Conservation (phyloP, 2,113 vertebrate species). For the Centropus unirufus region DNA sequence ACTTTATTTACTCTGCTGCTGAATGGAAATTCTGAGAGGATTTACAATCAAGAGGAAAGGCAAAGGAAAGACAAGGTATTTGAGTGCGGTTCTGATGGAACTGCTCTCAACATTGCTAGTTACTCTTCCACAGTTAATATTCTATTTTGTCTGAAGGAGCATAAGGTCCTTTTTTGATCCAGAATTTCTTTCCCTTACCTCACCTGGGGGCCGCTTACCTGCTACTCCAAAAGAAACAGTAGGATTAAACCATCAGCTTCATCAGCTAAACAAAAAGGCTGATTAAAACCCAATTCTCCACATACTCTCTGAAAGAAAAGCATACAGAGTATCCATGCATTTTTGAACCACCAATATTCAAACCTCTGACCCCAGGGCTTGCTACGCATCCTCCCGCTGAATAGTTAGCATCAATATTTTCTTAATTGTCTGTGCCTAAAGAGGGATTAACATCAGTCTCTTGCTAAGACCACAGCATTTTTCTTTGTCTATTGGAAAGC, state of each 20-base stretch:
- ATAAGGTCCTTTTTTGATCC: not conserved
- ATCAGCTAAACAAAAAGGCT: not conserved
- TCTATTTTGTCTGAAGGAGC: slow-evolving; percentile 2
- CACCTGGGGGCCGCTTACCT: fast-evolving
- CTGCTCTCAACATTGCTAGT: not conserved
- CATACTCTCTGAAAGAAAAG: not conserved
- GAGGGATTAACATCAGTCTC: not conserved
- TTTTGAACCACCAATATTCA: not conserved
- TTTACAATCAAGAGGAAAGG: not conserved
- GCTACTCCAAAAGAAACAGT: not conserved
- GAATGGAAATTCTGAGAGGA: not conserved
- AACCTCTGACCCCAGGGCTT: not conserved
- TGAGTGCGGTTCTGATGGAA: not conserved
- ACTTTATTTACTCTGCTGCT: not conserved
- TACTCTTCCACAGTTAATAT: not conserved
- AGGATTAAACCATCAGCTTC: not conserved
- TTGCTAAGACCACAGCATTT: not conserved
- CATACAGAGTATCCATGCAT: fast-evolving
- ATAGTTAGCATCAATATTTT: not conserved
- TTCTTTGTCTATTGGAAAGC: not conserved
- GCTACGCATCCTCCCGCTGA: not conserved
- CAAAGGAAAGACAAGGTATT: not conserved
- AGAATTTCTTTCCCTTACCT: not conserved
- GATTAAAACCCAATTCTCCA: not conserved
- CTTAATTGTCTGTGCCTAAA: not conserved